Percentiles rank a stretch among this genome's conserved stretches.
Evolutionary conservation across 2,888 invertebrate genomes (phyloP).

Genomic region (Coecobrya sp.): DNA sequence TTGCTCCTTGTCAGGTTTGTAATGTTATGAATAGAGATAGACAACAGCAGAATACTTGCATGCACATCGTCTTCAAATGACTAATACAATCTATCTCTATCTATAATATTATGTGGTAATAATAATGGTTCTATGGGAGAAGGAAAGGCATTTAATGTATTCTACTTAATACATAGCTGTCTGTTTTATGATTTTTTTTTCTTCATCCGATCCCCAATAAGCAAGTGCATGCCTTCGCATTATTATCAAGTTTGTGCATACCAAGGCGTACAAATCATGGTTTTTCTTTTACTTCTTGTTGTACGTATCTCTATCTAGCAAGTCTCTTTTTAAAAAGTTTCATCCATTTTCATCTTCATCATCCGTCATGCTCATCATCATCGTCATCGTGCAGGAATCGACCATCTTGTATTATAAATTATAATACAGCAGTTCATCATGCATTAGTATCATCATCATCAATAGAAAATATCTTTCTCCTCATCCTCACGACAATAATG

Average conservation of each 20-base stretch:
- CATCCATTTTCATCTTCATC: slow-evolving; percentile 68
- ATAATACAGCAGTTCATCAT: slow-evolving; percentile 51
- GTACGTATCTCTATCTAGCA: neutral
- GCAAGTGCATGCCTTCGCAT: neutral
- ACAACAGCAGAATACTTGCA: neutral
- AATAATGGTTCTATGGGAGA: neutral
- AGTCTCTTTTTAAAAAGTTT: slow-evolving; percentile 34
- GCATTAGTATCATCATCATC: slow-evolving; percentile 30
- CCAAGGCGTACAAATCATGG: slow-evolving; percentile 66
- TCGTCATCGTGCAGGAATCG: slow-evolving; percentile 36
- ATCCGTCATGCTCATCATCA: slow-evolving; percentile 43
- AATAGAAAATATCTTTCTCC: slow-evolving; percentile 58
- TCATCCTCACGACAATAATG: slow-evolving; percentile 64
- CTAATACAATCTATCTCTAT: neutral
- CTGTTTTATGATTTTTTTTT: slow-evolving; percentile 43
- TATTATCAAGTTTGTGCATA: slow-evolving; percentile 64
- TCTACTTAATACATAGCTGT: neutral
- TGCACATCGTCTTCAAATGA: neutral
- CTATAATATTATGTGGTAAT: neutral
- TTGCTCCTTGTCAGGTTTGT: neutral
- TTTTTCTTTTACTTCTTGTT: slow-evolving; percentile 10
- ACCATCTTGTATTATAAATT: slow-evolving; percentile 26
- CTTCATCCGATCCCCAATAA: neutral
- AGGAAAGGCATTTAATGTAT: slow-evolving; percentile 1
- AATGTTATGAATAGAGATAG: neutral